Percentiles rank a stretch among this genome's conserved stretches.
Conservation (phyloP, 2,888 invertebrate species). For the Cheilosia vernalis region DNA sequence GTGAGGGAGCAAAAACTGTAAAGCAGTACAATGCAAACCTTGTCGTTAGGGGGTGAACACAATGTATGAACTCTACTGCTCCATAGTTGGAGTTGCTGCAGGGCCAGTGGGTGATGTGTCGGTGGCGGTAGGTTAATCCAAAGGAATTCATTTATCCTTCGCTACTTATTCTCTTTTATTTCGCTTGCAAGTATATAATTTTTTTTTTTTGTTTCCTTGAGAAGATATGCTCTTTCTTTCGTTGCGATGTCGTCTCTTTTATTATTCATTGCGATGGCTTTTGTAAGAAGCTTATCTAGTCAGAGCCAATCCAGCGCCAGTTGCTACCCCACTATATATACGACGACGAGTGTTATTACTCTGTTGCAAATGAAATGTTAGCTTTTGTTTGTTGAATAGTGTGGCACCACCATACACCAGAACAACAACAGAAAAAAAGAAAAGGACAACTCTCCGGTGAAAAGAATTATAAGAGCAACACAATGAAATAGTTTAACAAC, state of each 20-base stretch:
- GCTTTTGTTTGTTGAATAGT: slow-evolving; percentile 64
- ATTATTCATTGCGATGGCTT: slow-evolving; percentile 75
- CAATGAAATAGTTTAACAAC: slow-evolving; percentile 34
- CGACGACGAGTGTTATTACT: slow-evolving; percentile 59
- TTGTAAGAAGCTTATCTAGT: slow-evolving; percentile 75
- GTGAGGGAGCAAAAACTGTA: slow-evolving; percentile 26
- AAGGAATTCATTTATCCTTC: slow-evolving; percentile 74
- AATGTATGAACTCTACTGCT: slow-evolving; percentile 41
- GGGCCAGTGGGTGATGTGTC: slow-evolving; percentile 50
- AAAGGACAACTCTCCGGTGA: slow-evolving; percentile 25
- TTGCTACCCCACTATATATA: slow-evolving; percentile 17
- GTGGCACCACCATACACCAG: slow-evolving; percentile 35
- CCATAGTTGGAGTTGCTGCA: not conserved
- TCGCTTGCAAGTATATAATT: slow-evolving; percentile 38
- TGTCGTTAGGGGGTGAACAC: slow-evolving; percentile 62
- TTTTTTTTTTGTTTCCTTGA: slow-evolving; percentile 59
- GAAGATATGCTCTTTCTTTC: slow-evolving; percentile 68
- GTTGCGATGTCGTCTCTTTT: slow-evolving; percentile 68
- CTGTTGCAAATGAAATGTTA: slow-evolving; percentile 71
- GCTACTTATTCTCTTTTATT: slow-evolving; percentile 69
- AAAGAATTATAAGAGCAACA: slow-evolving; percentile 37
- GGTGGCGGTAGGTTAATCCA: slow-evolving; percentile 73
- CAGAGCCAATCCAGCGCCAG: slow-evolving; percentile 66
- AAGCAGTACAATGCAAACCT: slow-evolving; percentile 58
- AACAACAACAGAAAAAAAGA: slow-evolving; percentile 9